phyloP scores from a whole-genome alignment of 2,797 vertebrate species.

The Amniataba percoides region DNA sequence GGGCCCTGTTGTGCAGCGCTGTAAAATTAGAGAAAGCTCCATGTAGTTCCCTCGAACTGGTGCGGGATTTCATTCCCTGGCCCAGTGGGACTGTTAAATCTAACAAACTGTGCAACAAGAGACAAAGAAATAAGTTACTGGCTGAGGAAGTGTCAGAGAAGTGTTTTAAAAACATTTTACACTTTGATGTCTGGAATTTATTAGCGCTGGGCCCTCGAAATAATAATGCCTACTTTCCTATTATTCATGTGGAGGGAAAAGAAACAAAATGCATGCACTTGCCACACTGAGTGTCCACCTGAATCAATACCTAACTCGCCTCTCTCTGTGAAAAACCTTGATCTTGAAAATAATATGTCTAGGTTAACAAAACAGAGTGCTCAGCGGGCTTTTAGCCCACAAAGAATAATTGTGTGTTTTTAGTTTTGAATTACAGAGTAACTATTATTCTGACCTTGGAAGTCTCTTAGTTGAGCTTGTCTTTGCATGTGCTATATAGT shows the following conservation, averaged over 20 bases:
- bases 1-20: background rate
- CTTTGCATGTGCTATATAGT: conserved; percentile 48
- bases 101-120: conserved; percentile 34
- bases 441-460: conserved; percentile 73
- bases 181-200: conserved; percentile 27
- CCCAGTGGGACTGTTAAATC: conserved; percentile 33
- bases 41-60: conserved; percentile 9
- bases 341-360: conserved; percentile 59
- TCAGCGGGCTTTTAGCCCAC: conserved; percentile 36
- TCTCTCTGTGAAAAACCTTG: conserved; percentile 39
- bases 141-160: conserved; percentile 21
- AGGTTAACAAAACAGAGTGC: conserved; percentile 62
- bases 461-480: conserved; percentile 28
- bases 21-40: conserved; percentile 2
- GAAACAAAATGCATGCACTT: conserved; percentile 21
- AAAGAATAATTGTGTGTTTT: conserved; percentile 66
- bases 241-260: conserved; percentile 30
- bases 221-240: conserved; percentile 45
- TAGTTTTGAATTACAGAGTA: conserved; percentile 72
- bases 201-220: conserved; percentile 20
- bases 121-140: conserved; percentile 15
- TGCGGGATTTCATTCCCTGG: conserved; percentile 36
- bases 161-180: conserved; percentile 39
- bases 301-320: conserved; percentile 62
- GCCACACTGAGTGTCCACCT: conserved; percentile 54